Percentiles rank a stretch among this genome's conserved stretches.
Evolutionary conservation across 2,797 vertebrate species (phyloP).

Genomic region (Gallirallus australis): DNA sequence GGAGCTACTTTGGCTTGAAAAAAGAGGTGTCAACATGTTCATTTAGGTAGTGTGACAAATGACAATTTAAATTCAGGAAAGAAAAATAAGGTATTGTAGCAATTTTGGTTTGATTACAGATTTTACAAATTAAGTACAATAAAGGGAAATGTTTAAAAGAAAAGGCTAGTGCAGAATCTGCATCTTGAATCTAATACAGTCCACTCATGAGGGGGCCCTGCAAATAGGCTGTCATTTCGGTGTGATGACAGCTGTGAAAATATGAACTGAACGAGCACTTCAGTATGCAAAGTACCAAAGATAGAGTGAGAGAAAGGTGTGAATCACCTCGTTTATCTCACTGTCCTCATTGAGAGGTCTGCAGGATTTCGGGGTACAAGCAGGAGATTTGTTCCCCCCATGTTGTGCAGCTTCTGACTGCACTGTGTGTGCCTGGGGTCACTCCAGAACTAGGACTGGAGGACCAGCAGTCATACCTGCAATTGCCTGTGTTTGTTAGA

Average conservation of each 20-base stretch:
- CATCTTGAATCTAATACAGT: background rate
- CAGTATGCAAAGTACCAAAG: background rate
- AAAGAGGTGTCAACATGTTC: background rate
- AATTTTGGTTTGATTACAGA: background rate
- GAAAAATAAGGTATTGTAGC: background rate
- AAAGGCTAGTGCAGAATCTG: background rate
- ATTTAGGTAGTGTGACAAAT: background rate
- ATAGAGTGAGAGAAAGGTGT: background rate
- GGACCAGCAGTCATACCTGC: background rate
- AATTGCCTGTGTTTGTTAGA: background rate
- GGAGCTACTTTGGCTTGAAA: background rate
- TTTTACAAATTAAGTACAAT: background rate
- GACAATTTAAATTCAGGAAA: background rate
- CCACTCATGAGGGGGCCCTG: fast-evolving
- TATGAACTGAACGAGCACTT: background rate
- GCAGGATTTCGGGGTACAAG: background rate
- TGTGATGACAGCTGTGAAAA: background rate
- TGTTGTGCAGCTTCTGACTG: background rate
- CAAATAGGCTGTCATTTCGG: fast-evolving
- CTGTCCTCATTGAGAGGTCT: background rate
- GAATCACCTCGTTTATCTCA: background rate
- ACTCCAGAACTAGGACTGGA: background rate
- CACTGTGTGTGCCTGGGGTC: background rate
- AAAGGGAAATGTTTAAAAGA: background rate
- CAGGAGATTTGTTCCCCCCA: background rate